Conservation (phyloP, 1,140 invertebrate genomes). For the Nylanderia fulva region DNA sequence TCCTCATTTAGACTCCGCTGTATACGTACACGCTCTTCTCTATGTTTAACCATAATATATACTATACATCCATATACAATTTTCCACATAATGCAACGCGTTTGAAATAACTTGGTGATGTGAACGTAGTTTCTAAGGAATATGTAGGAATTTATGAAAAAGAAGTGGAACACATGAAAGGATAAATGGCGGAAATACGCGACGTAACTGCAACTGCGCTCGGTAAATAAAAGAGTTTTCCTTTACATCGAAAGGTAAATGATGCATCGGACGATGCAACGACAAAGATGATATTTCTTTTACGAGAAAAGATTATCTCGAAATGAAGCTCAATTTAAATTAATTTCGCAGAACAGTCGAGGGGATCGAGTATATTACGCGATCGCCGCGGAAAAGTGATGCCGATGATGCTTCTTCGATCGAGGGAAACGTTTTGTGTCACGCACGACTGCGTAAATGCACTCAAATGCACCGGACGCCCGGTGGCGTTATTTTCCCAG, state of each 20-base stretch:
- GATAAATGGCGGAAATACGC: background rate
- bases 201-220: slow-evolving; percentile 41
- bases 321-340: slow-evolving; percentile 1
- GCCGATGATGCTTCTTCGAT: background rate
- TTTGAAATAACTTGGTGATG: slow-evolving; percentile 58
- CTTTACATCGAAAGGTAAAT: background rate
- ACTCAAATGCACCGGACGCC: slow-evolving; percentile 13
- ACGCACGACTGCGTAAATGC: background rate
- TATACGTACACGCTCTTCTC: background rate
- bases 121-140: slow-evolving; percentile 39
- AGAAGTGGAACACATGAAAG: too few species aligned
- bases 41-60: background rate
- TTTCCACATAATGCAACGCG: slow-evolving; percentile 10
- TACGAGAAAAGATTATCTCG: background rate
- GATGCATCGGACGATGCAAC: too few species aligned
- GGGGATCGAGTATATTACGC: background rate
- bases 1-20: background rate
- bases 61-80: background rate
- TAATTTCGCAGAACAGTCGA: background rate
- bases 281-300: too few species aligned
- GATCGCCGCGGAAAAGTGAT: background rate
- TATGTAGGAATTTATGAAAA: slow-evolving; percentile 1
- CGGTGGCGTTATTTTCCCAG: slow-evolving; percentile 17
- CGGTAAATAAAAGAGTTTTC: slow-evolving; percentile 30
- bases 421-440: slow-evolving; percentile 30